Percentiles rank a stretch among this genome's conserved stretches.
These are phyloP conservation scores for Ruditapes philippinarum DNA, from an alignment of 1,140 invertebrate genomes.

Conservation along the genomic window DNA sequence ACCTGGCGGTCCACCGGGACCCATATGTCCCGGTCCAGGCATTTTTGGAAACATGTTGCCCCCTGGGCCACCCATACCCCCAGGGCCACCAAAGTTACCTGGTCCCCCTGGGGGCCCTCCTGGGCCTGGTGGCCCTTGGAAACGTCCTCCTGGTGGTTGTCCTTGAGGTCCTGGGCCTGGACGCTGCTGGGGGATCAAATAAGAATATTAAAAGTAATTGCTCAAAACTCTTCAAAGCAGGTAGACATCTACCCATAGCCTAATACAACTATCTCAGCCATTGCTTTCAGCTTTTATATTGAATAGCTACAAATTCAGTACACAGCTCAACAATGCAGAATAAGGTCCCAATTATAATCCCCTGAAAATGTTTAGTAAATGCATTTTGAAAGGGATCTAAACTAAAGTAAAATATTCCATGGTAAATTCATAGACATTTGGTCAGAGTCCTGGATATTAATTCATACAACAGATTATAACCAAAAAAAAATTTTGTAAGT, in stretches of 20 bases:
- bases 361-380: too few relatives aligned
- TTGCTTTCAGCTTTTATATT: too few relatives aligned
- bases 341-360: too few relatives aligned
- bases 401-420: too few relatives aligned
- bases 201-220: background rate
- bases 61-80: constrained; percentile 39
- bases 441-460: too few relatives aligned
- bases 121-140: constrained; percentile 18
- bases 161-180: constrained; percentile 36
- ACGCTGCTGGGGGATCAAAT: constrained; percentile 28
- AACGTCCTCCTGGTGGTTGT: constrained; percentile 23
- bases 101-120: background rate
- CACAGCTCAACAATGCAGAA: too few relatives aligned
- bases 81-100: constrained; percentile 24
- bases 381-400: too few relatives aligned
- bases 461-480: too few relatives aligned
- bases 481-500: too few relatives aligned
- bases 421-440: too few relatives aligned
- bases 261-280: background rate
- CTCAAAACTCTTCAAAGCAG: background rate
- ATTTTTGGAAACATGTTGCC: constrained; percentile 38
- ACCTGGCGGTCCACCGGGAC: background rate
- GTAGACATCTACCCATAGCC: background rate
- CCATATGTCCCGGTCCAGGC: constrained; percentile 16
- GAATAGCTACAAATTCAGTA: too few relatives aligned